phyloP scores from a whole-genome alignment of 2,113 vertebrate species.

The Myotis yumanensis region DNA sequence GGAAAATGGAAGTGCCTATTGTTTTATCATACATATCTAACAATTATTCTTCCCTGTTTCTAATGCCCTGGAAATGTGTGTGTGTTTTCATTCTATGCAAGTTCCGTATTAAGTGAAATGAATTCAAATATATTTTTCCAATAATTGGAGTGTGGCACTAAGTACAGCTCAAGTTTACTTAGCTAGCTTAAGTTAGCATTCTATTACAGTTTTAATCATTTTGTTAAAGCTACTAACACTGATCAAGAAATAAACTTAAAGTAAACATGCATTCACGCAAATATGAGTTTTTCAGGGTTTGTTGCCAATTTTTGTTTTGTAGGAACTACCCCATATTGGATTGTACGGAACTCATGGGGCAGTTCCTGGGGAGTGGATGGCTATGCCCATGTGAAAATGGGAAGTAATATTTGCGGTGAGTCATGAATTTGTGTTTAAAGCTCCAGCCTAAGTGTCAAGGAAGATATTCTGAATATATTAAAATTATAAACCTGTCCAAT shows the following conservation, averaged over 20 bases:
- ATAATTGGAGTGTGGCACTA: background rate
- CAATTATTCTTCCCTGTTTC: background rate
- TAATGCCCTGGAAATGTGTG: background rate
- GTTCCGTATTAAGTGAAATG: background rate
- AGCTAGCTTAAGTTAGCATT: background rate
- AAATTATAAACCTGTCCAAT: background rate
- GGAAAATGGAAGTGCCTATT: background rate
- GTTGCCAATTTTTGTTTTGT: slow-evolving; percentile 11
- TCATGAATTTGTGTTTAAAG: slow-evolving; percentile 26
- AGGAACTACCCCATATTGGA: slow-evolving; percentile 93
- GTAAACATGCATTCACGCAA: background rate
- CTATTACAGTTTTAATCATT: background rate
- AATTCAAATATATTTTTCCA: background rate
- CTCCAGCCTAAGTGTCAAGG: background rate
- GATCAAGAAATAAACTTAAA: background rate
- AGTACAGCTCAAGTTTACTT: background rate
- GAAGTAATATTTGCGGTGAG: slow-evolving; percentile 92
- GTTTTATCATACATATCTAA: background rate
- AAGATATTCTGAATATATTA: background rate
- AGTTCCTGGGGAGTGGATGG: slow-evolving; percentile 90
- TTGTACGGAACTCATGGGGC: slow-evolving; percentile 95
- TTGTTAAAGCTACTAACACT: background rate
- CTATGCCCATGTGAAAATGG: slow-evolving; percentile 92
- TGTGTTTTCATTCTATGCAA: background rate
- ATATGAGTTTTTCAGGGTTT: background rate